phyloP scores from a whole-genome alignment of 2,113 vertebrate species.

The Lophochroa leadbeateri region DNA sequence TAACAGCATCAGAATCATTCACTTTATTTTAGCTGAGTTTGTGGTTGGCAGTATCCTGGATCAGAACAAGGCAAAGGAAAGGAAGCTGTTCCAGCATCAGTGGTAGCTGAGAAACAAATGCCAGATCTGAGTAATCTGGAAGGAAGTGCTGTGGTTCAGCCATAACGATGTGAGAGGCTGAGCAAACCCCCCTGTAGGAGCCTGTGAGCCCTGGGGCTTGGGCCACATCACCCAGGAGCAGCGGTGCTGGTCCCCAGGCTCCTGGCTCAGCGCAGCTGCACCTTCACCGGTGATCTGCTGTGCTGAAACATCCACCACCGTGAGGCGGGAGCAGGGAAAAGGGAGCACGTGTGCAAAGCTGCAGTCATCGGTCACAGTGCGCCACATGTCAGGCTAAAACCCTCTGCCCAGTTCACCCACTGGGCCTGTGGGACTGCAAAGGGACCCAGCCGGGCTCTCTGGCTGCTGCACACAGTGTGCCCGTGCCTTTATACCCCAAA shows the following conservation, averaged over 20 bases:
- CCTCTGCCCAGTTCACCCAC: neutral
- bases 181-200: neutral
- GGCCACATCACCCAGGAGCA: neutral
- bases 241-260: neutral
- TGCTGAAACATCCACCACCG: neutral
- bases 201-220: neutral
- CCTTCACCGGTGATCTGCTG: neutral
- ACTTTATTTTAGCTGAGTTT: neutral
- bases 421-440: neutral
- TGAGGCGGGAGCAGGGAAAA: neutral
- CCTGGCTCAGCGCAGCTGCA: neutral
- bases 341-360: neutral
- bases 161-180: neutral
- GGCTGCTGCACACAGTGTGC: accelerated
- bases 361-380: neutral
- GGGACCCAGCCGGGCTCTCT: neutral
- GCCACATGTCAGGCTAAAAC: neutral
- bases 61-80: neutral
- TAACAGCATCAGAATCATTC: neutral
- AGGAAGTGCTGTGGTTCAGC: neutral
- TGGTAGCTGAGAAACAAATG: neutral
- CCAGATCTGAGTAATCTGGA: neutral
- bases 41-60: neutral
- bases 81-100: neutral
- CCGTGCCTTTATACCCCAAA: neutral